Conservation (phyloP, 1,140 invertebrate genomes). For the Polyergus mexicanus region DNA sequence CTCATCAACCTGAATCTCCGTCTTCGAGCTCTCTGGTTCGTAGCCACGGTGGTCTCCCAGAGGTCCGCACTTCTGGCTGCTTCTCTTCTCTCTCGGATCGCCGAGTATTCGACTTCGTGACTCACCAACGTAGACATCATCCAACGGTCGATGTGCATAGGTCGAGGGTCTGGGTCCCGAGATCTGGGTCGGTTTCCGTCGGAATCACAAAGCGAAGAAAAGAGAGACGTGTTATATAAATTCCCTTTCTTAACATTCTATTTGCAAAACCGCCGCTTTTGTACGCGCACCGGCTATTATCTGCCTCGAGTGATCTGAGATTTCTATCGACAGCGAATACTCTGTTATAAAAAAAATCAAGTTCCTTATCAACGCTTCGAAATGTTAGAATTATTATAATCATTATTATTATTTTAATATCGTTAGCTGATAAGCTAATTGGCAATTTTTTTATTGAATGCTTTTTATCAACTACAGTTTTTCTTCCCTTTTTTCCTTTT, state of each 20-base stretch:
- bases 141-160: constrained; percentile 48
- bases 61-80: constrained; percentile 12
- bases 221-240: constrained; percentile 31
- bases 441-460: not conserved
- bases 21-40: constrained; percentile 66
- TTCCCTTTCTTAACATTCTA: constrained; percentile 10
- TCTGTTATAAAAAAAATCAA: not conserved
- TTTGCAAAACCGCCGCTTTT: constrained; percentile 26
- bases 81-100: constrained; percentile 13
- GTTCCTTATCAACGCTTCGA: not conserved
- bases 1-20: constrained; percentile 11
- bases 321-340: constrained; percentile 11
- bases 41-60: constrained; percentile 62
- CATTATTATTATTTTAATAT: not conserved
- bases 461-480: not conserved
- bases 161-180: constrained; percentile 62
- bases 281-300: not conserved
- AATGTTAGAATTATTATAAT: no score
- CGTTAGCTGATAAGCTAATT: not conserved
- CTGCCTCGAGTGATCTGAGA: not conserved
- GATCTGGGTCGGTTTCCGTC: constrained; percentile 70
- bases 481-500: not conserved
- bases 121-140: constrained; percentile 51
- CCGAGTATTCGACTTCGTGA: constrained; percentile 53
- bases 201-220: constrained; percentile 7